Evolutionary conservation across 2,888 invertebrate species (phyloP).

Genomic region (Octonoba sinensis): DNA sequence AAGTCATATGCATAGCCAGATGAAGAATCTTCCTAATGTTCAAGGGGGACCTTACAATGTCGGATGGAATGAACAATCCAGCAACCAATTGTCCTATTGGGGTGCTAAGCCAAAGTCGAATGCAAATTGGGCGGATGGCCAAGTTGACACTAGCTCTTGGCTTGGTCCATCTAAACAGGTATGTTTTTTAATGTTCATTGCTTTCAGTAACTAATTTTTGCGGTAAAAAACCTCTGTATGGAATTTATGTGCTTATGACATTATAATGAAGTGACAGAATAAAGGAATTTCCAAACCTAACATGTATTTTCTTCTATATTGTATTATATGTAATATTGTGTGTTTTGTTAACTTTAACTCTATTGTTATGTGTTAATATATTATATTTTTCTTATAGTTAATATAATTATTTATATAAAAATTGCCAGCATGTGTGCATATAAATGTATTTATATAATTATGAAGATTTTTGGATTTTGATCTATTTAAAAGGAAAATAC

Average conservation of each 20-base stretch:
- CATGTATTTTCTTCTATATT: too few relatives aligned
- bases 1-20: constrained; percentile 31
- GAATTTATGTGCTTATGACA: neutral
- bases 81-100: constrained; percentile 73
- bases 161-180: constrained; percentile 74
- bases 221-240: neutral
- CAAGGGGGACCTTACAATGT: constrained; percentile 40
- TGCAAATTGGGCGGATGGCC: constrained; percentile 73
- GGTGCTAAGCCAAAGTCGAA: constrained; percentile 71
- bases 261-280: neutral
- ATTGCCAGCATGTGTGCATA: too few relatives aligned
- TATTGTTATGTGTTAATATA: too few relatives aligned
- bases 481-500: too few relatives aligned
- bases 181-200: neutral
- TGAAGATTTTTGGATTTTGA: too few relatives aligned
- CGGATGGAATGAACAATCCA: constrained; percentile 67
- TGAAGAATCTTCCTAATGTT: constrained; percentile 50
- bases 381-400: too few relatives aligned
- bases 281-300: neutral
- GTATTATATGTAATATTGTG: too few relatives aligned
- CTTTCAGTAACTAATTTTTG: too few relatives aligned
- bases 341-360: too few relatives aligned
- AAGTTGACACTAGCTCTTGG: constrained; percentile 78
- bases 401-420: too few relatives aligned
- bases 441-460: too few relatives aligned